These are phyloP conservation scores for Drosophila neocordata DNA, from an alignment of 1,140 invertebrate genomes.

Conservation along the genomic window DNA sequence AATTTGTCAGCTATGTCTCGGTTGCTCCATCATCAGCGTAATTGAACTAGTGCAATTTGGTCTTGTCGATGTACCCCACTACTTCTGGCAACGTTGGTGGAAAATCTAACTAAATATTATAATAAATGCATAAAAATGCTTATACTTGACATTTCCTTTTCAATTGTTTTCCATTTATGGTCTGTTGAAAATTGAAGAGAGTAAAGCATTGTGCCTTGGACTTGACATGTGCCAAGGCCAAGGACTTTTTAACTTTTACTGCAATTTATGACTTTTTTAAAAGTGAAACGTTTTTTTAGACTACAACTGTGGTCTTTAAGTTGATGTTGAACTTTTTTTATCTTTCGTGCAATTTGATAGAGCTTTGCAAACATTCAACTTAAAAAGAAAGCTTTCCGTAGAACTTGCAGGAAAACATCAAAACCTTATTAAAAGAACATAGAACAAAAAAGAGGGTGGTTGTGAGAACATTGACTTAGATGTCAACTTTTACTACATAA, in stretches of 20 bases:
- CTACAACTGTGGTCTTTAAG: background rate
- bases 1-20: conserved; percentile 89
- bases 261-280: background rate
- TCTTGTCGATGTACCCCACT: conserved; percentile 82
- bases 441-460: background rate
- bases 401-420: background rate
- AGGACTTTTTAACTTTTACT: background rate
- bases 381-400: background rate
- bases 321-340: background rate
- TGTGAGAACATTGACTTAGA: no score
- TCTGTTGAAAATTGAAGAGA: conserved; percentile 1
- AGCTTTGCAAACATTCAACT: background rate
- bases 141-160: background rate
- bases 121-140: background rate
- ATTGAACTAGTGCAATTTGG: conserved; percentile 89
- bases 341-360: background rate
- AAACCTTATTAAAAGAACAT: background rate
- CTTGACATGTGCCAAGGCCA: background rate
- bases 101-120: background rate
- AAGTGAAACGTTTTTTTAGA: background rate
- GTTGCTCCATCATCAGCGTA: conserved; percentile 88
- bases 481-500: no score
- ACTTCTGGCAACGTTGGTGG: conserved; percentile 30
- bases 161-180: conserved; percentile 4
- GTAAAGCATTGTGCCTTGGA: background rate